phyloP scores from a whole-genome alignment of 2,113 vertebrate species.

The Nyctereutes procyonoides region DNA sequence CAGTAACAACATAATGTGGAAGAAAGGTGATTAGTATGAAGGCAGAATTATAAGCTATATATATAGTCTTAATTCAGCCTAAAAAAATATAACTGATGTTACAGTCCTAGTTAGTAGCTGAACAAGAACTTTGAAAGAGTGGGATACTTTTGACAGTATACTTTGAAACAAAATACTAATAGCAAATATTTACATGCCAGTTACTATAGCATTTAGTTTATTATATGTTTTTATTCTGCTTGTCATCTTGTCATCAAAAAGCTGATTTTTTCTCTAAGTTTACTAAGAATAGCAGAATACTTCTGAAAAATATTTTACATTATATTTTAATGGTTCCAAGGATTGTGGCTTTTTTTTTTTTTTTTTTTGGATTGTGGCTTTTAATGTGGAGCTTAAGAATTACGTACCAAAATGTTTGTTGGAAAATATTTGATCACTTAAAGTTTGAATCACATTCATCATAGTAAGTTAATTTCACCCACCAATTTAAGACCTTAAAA shows the following conservation, averaged over 20 bases:
- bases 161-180: not conserved
- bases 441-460: not conserved
- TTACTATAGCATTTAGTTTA: not conserved
- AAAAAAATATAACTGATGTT: not conserved
- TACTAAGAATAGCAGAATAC: not conserved
- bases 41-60: not conserved
- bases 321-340: not conserved
- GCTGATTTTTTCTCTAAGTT: not conserved
- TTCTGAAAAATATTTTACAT: not conserved
- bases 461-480: not conserved
- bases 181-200: not conserved
- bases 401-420: not conserved
- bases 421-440: not conserved
- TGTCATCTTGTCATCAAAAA: conserved; percentile 5
- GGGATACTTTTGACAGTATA: not conserved
- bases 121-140: not conserved
- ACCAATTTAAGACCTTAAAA: not conserved
- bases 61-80: not conserved
- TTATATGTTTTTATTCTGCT: not conserved
- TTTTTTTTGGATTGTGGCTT: not conserved
- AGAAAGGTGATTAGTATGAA: not conserved
- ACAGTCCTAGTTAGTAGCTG: not conserved
- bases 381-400: not conserved
- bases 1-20: not conserved
- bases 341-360: not conserved